Conservation (phyloP, 2,113 vertebrate genomes). For the Struthidea cinerea region DNA sequence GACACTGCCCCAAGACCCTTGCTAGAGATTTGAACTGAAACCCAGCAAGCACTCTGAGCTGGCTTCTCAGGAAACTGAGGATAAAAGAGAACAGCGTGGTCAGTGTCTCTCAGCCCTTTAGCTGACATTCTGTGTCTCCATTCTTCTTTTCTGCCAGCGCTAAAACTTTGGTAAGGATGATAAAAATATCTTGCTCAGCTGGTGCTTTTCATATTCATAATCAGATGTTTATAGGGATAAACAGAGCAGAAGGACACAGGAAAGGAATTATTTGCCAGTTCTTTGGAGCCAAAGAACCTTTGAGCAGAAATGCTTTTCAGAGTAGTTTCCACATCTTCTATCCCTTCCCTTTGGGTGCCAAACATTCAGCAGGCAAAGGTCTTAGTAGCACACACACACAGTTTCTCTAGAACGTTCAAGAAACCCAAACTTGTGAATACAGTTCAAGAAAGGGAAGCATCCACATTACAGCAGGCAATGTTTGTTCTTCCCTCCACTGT, state of each 20-base stretch:
- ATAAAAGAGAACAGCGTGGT: background rate
- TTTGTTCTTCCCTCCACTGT: background rate
- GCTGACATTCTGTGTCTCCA: background rate
- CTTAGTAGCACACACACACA: background rate
- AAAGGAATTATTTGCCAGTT: conserved; percentile 1
- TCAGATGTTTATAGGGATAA: background rate
- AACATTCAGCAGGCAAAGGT: background rate
- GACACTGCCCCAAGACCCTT: background rate
- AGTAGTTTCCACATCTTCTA: background rate
- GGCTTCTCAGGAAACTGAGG: background rate
- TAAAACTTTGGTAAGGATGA: background rate
- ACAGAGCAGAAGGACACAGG: background rate
- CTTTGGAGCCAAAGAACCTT: background rate
- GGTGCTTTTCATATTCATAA: background rate
- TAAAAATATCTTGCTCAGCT: conserved; percentile 3
- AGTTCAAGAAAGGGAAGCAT: background rate
- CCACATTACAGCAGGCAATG: background rate
- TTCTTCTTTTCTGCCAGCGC: background rate
- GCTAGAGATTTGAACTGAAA: background rate
- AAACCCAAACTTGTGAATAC: background rate
- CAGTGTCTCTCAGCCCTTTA: background rate
- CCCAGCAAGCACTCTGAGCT: background rate
- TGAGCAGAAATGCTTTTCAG: background rate
- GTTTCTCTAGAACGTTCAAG: background rate
- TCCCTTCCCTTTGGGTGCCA: background rate